Base-by-base conservation (phyloP, 2,113 vertebrate species). In the Plectropomus leopardus region DNA sequence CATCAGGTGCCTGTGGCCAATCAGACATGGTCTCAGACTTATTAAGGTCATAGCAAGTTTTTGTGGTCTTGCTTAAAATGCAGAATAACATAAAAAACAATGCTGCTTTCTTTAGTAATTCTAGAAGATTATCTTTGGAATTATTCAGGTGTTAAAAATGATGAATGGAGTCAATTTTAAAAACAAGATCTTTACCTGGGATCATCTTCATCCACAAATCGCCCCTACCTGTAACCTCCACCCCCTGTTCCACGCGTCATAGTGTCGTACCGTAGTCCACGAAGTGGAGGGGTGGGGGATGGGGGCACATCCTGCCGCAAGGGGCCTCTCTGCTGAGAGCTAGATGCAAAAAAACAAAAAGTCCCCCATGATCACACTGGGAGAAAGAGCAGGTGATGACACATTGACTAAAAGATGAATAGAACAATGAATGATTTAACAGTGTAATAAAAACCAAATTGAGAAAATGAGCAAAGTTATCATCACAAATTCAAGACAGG, bases 221-320 rank as follows among this genome's bases (percentile, higher is more conserved):
- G 15, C 15, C 36, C 84, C 86, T 91, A 94, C 91, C 93, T 96
- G 89, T 95, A 97, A 24, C 88, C 90, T 81, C 89, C 91, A 1
- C 82, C 91, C 45, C 86, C 88, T 1, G 86, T 72, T 86, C 86
- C 89, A 87, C 92, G 88, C 91, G 87, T 93, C 91, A 95, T 94
- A 5, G 94, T 97, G 32, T 89, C 95, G 26, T 97, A 98, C 30
- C 95, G 94, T 5, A 94, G 93, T 8, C 92, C 94, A 54, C 96
- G 94, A 16, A 96, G 96, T 13, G 95, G 92, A 51, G 95, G 95
- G 17, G 96, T 95, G 9, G 98, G 98, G 3, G 97, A 99, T 2
- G 98, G 98, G 0, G 98, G 98, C 24, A 99, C 97, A 0, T 99
- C 98, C 90, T 99, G 98, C 14, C 98, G 95, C 75, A 97, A 86